Base-by-base conservation (phyloP, 1,140 invertebrate genomes). In the Apis dorsata region DNA sequence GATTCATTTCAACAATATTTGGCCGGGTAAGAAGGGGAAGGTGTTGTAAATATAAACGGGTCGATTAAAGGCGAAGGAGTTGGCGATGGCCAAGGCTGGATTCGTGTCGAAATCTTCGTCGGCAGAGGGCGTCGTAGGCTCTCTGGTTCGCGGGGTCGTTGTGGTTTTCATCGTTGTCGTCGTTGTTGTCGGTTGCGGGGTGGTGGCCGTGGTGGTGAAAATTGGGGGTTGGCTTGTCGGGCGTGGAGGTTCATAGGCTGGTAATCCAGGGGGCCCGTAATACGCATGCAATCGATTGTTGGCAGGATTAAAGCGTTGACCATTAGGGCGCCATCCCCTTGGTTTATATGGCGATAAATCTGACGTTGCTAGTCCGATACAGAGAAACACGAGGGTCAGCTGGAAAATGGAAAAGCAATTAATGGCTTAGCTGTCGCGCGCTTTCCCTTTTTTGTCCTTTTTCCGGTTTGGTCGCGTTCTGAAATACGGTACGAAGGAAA, bases 21-120 rank as follows among this genome's bases (percentile, higher is more conserved):
- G 86, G 11, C 75, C 85, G 13, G 88, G 84, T 51, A 89, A 69
- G 72, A 90, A 91, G 13, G 92, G 93, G 62, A 90, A 91, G 11
- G 89, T 59, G 69, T 92, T 93, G 84, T 93, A 91, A 1, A 94
- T 86, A 71, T 93, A 94, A 59, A 93, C 89, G 2, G 93, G 93
- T 70, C 91, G 89, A 77, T 94, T 93, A 70, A 94, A 94, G 12
- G 92, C 93, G 78, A 93, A 94, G 17, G 93, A 93, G 84, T 94
- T 94, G 21, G 93, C 93, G 28, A 94, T 89, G 24, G 93, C 93
- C 11, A 94, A 71, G 0, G 92, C 91, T 2, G 92, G 92, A 83
- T 90, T 92, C 51, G 88, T 53, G 51, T 92, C 90, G 68, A 90
- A 90, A 75, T 93, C 91, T 28, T 90, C 88, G 24, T 92, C 91